Evolutionary conservation across 2,113 vertebrate species (phyloP).

Genomic region (Gavialis gangeticus): DNA sequence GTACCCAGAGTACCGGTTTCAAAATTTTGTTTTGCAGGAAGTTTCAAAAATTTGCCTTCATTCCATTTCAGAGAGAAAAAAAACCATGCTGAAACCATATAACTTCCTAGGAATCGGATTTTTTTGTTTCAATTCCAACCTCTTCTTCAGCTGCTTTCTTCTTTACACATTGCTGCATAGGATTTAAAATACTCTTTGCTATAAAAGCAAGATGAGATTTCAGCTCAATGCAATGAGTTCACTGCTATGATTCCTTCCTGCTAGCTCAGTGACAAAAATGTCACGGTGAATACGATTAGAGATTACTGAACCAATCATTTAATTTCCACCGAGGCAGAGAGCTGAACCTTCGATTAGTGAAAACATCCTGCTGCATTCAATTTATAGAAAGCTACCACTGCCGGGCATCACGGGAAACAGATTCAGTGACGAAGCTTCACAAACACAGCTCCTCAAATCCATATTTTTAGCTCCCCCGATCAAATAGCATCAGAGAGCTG

Average conservation of each 20-base stretch:
- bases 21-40: background rate
- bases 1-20: background rate
- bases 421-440: background rate
- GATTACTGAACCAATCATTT: background rate
- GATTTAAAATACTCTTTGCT: background rate
- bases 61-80: background rate
- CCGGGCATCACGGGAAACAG: fast-evolving
- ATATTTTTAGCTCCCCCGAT: background rate
- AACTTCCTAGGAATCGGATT: background rate
- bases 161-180: background rate
- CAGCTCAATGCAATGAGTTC: background rate
- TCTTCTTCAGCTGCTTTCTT: background rate
- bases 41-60: fast-evolving
- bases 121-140: background rate
- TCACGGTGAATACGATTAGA: background rate
- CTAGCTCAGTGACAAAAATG: background rate
- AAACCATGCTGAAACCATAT: background rate
- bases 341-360: background rate
- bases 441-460: background rate
- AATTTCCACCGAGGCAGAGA: background rate
- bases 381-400: background rate
- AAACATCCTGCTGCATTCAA: fast-evolving
- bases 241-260: background rate
- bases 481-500: fast-evolving
- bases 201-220: background rate